Evolutionary conservation across 1,140 invertebrate genomes (phyloP).

Genomic region (Magallana gigas): DNA sequence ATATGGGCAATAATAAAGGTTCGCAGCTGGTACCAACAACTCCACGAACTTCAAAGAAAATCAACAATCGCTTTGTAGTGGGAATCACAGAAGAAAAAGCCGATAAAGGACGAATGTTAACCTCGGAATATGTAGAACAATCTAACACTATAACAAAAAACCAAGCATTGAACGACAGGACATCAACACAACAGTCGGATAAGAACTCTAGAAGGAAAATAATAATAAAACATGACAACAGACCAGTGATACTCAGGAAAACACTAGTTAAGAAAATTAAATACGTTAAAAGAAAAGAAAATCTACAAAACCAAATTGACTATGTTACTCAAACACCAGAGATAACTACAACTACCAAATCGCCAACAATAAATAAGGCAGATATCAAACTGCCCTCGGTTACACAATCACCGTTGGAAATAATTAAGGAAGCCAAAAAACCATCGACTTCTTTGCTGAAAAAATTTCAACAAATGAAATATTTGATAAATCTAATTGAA

Average conservation of each 20-base stretch:
- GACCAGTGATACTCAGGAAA: neutral
- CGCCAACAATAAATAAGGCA: neutral
- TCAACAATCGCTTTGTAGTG: neutral
- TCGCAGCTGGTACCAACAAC: neutral
- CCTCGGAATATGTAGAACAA: constrained; percentile 12
- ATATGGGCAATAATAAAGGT: neutral
- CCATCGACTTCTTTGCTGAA: neutral
- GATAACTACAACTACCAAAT: neutral
- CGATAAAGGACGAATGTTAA: neutral
- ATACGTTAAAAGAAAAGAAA: constrained; percentile 1
- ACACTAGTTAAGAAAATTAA: constrained; percentile 9
- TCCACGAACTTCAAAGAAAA: neutral
- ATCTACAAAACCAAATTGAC: neutral
- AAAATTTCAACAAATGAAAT: constrained; percentile 30
- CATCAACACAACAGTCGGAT: neutral
- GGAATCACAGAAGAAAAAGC: neutral
- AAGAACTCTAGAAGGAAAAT: neutral
- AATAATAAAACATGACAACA: neutral
- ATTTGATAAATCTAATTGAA: constrained; percentile 20
- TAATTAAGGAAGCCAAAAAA: constrained; percentile 1
- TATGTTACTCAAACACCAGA: neutral
- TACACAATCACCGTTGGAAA: constrained; percentile 20
- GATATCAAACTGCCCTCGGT: neutral
- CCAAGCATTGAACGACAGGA: neutral
- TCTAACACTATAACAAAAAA: neutral